Evolutionary conservation across 2,888 invertebrate genomes (phyloP).

Genomic region (Drosophila antonietae): DNA sequence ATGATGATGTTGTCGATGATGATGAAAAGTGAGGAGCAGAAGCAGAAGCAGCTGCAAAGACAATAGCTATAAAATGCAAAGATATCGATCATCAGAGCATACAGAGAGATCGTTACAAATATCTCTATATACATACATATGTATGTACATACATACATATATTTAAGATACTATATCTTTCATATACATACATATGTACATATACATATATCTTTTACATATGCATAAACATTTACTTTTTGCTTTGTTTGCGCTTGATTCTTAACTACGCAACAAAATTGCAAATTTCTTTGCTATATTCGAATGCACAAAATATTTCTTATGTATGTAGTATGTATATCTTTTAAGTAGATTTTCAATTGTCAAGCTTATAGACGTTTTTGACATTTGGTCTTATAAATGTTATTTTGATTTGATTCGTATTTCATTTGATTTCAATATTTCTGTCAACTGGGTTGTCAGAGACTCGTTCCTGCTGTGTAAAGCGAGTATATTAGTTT

Average conservation of each 20-base stretch:
- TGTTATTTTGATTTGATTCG: not conserved
- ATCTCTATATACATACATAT: not conserved
- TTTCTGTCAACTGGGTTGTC: not conserved
- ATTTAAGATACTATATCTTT: not conserved
- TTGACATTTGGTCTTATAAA: not conserved
- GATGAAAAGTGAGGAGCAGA: not conserved
- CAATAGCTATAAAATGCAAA: slow-evolving; percentile 72
- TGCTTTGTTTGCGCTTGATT: not conserved
- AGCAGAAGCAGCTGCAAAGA: slow-evolving; percentile 47
- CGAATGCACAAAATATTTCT: not conserved
- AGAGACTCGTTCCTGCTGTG: not conserved
- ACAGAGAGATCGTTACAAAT: not conserved
- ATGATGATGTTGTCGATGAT: not conserved
- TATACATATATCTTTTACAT: not conserved
- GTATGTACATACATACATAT: not conserved
- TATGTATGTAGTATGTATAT: no score
- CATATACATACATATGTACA: no score
- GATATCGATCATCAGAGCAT: slow-evolving; percentile 54
- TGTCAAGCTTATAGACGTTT: not conserved
- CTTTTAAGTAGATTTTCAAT: not conserved
- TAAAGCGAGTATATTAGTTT: not conserved
- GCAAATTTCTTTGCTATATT: not conserved
- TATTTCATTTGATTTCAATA: not conserved
- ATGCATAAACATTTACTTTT: not conserved
- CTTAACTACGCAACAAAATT: slow-evolving; percentile 12